Conservation (phyloP, 2,797 vertebrate genomes). For the Peromyscus aztecus region DNA sequence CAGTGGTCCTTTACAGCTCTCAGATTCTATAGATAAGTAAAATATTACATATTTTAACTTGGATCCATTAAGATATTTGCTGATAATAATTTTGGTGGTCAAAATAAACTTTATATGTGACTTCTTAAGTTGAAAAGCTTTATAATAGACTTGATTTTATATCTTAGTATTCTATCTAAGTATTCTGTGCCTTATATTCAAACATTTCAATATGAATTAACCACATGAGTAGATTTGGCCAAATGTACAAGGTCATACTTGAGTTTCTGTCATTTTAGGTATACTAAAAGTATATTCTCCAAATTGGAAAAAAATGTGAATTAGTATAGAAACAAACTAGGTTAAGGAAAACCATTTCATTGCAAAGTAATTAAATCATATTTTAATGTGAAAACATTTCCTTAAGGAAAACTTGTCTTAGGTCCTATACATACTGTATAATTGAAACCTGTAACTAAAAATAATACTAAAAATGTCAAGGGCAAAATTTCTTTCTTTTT, state of each 20-base stretch:
- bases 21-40: neutral
- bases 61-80: slow-evolving; percentile 27
- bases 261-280: slow-evolving; percentile 41
- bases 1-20: neutral
- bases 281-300: slow-evolving; percentile 22
- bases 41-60: slow-evolving; percentile 7
- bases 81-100: slow-evolving; percentile 28
- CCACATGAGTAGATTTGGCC: slow-evolving; percentile 36
- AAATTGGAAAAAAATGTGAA: slow-evolving; percentile 25
- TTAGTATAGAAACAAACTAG: slow-evolving; percentile 34
- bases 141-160: slow-evolving; percentile 40
- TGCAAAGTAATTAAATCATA: slow-evolving; percentile 56
- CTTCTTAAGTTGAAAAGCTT: slow-evolving; percentile 31
- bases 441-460: slow-evolving; percentile 19
- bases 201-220: slow-evolving; percentile 22
- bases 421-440: neutral
- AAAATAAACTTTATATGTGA: slow-evolving; percentile 53
- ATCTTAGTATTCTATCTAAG: neutral
- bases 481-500: slow-evolving; percentile 20
- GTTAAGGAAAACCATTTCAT: slow-evolving; percentile 33
- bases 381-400: slow-evolving; percentile 56
- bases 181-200: slow-evolving; percentile 24
- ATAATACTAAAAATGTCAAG: neutral
- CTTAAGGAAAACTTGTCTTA: slow-evolving; percentile 21
- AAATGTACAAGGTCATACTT: neutral